Conservation (phyloP, 2,113 vertebrate species). For the Pungitius pungitius region DNA sequence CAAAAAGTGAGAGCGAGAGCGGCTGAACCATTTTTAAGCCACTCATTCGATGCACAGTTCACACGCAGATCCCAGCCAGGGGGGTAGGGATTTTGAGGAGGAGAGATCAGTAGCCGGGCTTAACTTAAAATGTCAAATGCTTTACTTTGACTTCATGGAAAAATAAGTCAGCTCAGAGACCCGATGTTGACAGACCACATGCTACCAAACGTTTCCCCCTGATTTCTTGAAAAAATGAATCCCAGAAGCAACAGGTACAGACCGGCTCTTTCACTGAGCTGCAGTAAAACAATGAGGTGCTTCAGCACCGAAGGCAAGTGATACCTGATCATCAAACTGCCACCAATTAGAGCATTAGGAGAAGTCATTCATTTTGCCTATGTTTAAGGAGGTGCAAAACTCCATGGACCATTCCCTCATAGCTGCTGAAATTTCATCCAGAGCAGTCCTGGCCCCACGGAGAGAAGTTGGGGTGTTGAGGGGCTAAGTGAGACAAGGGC, state of each 20-base stretch:
- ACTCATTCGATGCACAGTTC: slow-evolving; percentile 69
- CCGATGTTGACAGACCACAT: slow-evolving; percentile 51
- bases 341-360: slow-evolving; percentile 80
- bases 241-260: slow-evolving; percentile 63
- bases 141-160: slow-evolving; percentile 72
- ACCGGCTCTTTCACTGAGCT: slow-evolving; percentile 68
- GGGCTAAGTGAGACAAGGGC: slow-evolving; percentile 62
- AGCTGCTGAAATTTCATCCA: slow-evolving; percentile 80
- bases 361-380: slow-evolving; percentile 80
- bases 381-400: slow-evolving; percentile 80
- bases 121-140: slow-evolving; percentile 74
- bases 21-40: slow-evolving; percentile 62
- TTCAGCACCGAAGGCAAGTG: slow-evolving; percentile 71
- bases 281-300: slow-evolving; percentile 71
- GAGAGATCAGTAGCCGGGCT: slow-evolving; percentile 68
- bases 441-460: slow-evolving; percentile 57
- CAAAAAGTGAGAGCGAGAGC: slow-evolving; percentile 18
- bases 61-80: slow-evolving; percentile 68
- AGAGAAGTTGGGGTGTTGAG: slow-evolving; percentile 68
- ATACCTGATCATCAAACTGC: slow-evolving; percentile 81
- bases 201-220: slow-evolving; percentile 56
- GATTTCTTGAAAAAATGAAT: slow-evolving; percentile 39
- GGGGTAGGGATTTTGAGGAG: slow-evolving; percentile 69
- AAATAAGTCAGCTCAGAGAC: slow-evolving; percentile 66
- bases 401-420: slow-evolving; percentile 79